Base-by-base conservation (phyloP, 2,113 vertebrate genomes). In the Felis catus region DNA sequence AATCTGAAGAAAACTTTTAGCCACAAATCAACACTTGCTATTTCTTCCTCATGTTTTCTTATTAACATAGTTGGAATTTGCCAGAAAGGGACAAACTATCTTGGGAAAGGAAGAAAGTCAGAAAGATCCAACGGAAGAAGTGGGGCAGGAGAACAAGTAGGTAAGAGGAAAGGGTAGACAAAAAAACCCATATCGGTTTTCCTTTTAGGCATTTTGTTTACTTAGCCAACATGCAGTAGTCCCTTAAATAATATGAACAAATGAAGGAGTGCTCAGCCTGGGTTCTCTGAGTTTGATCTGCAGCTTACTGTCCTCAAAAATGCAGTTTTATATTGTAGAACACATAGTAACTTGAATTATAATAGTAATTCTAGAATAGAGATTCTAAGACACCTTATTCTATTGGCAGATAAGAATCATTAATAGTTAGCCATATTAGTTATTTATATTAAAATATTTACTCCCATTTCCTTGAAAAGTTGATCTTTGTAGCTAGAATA, bases 1-100 rank as follows among this genome's bases (percentile, higher is more conserved):
- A 73, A 94, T 65, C 70, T 97, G 92, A 95, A 97, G 66, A 48
- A 81, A 94, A 0, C 7, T 85, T 97, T 93, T 88, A 41, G 65
- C 93, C 80, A 97, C 19, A 87, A 65, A 74, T 73, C 66, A 94
- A 95, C 95, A 66, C 71, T 58, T 58, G 91, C n/a, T 27, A 48
- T 88, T 76, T 96, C 51, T 95, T 89, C 14, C 10, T 39, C 12
- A 51, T 87, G 51, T 53, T 97, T 53, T 94, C 66, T 2, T 94
- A 36, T 81, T 95, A 41, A 94, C 97, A 79, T 51, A n/a, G 79
- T 21, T 65, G 65, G 31, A n/a, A 94, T 82, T 95, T 58, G 1
- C 25, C 87, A 29, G 7, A 61, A 94, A 79, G 33, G 45, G 1
- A 53, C 66, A 27, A 96, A 82, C 13, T 41, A 87, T 84, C 5